Conservation (phyloP, 2,888 invertebrate genomes). For the Macaria notata region DNA sequence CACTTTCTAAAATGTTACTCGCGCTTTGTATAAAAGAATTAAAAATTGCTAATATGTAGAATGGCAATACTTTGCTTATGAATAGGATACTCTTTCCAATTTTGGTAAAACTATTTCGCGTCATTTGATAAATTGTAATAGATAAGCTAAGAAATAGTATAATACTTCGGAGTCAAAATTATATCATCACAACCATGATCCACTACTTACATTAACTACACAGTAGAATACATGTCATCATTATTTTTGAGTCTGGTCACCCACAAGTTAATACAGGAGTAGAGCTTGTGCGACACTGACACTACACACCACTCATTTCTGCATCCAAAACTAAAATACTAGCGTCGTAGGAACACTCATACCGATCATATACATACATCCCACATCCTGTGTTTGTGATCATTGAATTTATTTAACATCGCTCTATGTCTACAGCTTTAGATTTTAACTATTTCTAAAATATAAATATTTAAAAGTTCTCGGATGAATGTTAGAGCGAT, state of each 20-base stretch:
- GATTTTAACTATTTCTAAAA: constrained; percentile 1
- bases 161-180: constrained; percentile 41
- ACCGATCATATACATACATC: constrained; percentile 29
- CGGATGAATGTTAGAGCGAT: constrained; percentile 20
- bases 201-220: constrained; percentile 26
- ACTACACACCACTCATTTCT: constrained; percentile 44
- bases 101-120: constrained; percentile 19
- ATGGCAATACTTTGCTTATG: constrained; percentile 36
- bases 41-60: constrained; percentile 23
- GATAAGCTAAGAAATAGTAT: constrained; percentile 38
- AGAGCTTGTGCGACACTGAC: constrained; percentile 75
- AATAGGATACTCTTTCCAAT: constrained; percentile 58
- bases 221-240: constrained; percentile 33
- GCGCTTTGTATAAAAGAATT: constrained; percentile 37
- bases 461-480: constrained; percentile 1
- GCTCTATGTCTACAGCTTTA: constrained; percentile 33
- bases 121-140: constrained; percentile 19
- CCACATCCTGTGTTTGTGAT: constrained; percentile 33
- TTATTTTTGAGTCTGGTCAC: constrained; percentile 50
- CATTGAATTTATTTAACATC: constrained; percentile 22
- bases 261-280: constrained; percentile 54
- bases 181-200: constrained; percentile 28
- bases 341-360: constrained; percentile 18
- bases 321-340: constrained; percentile 41
- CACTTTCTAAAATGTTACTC: constrained; percentile 12